phyloP scores from a whole-genome alignment of 2,888 invertebrate genomes.

The Diadromus collaris region DNA sequence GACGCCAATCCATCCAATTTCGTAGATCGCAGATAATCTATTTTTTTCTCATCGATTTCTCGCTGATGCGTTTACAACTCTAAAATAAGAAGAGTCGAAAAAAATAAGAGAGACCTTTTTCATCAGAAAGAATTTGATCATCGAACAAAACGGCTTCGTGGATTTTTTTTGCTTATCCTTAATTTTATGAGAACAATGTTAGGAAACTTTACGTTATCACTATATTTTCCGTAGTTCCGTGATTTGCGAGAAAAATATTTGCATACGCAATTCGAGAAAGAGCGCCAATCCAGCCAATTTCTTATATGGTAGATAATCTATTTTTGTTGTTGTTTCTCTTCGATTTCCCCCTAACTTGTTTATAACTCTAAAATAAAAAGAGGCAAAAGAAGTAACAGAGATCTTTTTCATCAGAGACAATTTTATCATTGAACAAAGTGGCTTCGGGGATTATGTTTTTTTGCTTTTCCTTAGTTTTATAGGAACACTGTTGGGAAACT shows the following conservation, averaged over 20 bases:
- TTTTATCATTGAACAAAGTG: not conserved
- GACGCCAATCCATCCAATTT: slow-evolving; percentile 25
- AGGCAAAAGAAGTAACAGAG: not conserved
- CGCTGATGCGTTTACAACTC: not conserved
- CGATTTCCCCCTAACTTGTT: no score
- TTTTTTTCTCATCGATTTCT: not conserved
- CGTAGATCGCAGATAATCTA: slow-evolving; percentile 18
- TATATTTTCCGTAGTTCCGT: not conserved
- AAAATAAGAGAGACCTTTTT: not conserved
- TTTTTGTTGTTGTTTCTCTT: no score
- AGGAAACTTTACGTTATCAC: not conserved
- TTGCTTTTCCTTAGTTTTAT: not conserved
- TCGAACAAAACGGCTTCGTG: not conserved
- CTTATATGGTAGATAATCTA: no score
- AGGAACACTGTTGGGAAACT: not conserved
- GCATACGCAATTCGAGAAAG: not conserved
- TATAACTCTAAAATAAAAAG: slow-evolving; percentile 1
- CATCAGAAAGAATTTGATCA: not conserved
- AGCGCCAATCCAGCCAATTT: no score
- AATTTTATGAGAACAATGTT: not conserved
- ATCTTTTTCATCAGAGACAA: not conserved
- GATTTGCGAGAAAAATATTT: slow-evolving; percentile 7
- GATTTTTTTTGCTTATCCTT: not conserved
- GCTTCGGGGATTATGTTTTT: not conserved
- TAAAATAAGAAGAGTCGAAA: not conserved